Evolutionary conservation across 2,113 vertebrate species (phyloP), one percentile per base, ranked within the genome.

Genomic region (Symphodus melops): DNA sequence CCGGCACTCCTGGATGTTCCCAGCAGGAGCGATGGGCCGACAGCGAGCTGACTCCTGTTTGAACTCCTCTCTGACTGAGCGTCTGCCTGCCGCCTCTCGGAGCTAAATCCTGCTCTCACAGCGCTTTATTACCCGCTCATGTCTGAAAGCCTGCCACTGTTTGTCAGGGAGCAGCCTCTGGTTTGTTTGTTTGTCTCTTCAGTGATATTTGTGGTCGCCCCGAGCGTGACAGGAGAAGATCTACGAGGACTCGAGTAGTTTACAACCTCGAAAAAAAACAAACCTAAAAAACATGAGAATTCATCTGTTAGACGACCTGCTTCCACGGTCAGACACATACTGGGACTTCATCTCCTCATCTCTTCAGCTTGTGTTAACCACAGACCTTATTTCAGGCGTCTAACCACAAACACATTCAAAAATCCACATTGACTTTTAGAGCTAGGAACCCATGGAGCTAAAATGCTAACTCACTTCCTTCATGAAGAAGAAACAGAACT

Each of bases 41-140:
- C 28, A 33, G 28, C 28, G 2, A 33, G 36, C 23, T 61, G 62
- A 54, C 37, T 72, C 21, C 61, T 62, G 21, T 79, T 52, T 83
- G 56, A 75, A 83, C 75, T 41, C 37, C 2, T 12, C 11, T 62
- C 37, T 23, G 58, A 58, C 39, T n/a, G 55, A 67, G 28, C 44
- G 8, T 9, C 2, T 37, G 2, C 58, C 25, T 36, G 20, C 58
- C 14, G 19, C 41, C 63, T 13, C 21, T 44, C 12, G 8, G 1
- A 16, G 17, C 3, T 46, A 36, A 56, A 49, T 67, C 21, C 62
- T 48, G 37, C 71, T 69, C 51, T n/a, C 1, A 21, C 23, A 49
- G 72, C 46, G 59, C 42, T 25, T 55, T 36, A 64, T 72, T 60
- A 72, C 9, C 19, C 3, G 1, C 25, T 57, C 41, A 23, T 56